Base-by-base conservation (phyloP, 2,888 invertebrate species). In the Zelleria hepariella region DNA sequence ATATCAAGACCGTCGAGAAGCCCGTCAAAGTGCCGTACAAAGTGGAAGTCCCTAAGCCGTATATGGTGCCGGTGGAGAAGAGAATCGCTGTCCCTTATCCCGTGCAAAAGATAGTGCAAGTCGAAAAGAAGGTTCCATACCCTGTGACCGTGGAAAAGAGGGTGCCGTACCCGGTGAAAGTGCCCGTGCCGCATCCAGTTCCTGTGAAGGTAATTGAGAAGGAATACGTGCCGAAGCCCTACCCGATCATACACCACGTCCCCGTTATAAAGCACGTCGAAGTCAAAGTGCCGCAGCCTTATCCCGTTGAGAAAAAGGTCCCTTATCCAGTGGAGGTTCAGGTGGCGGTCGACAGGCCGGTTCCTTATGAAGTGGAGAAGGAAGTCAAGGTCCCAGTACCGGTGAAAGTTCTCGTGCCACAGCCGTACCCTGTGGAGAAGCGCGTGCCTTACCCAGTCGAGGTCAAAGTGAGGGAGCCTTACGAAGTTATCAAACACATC, bases 1-100 rank as follows among this genome's bases (percentile, higher is more conserved):
- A 92, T 68, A 76, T 92, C 5, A 91, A 92, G 73, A 91, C 91
- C 42, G 82, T 92, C 23, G 86, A 91, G 51, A 91, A 91, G 72
- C 78, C 82, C 66, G 81, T 88, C 57, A 88, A 88, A 2, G 79
- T 77, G 62, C 86, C 90, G 70, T 91, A 91, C 61, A 83, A 91
- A 64, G 86, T 92, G 20, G 91, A 91, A 55, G 90, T 90, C 62
- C 91, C 91, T 15, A 90, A 90, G 62, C 91, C 91, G 15, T 90
- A 90, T 64, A 88, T 86, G 0, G 77, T 82, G 21, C 74, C 66
- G 5, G 84, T 88, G 27, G 89, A 88, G 66, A 89, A 81, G 67
- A 79, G 78, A 68, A 82, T 89, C 5, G 75, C 75, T 15, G 78
- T 82, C 2, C 77, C 80, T 0, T 77, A 80, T 6, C 75, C 75